phyloP scores from a whole-genome alignment of 2,888 invertebrate genomes.

The Tinea pellionella region DNA sequence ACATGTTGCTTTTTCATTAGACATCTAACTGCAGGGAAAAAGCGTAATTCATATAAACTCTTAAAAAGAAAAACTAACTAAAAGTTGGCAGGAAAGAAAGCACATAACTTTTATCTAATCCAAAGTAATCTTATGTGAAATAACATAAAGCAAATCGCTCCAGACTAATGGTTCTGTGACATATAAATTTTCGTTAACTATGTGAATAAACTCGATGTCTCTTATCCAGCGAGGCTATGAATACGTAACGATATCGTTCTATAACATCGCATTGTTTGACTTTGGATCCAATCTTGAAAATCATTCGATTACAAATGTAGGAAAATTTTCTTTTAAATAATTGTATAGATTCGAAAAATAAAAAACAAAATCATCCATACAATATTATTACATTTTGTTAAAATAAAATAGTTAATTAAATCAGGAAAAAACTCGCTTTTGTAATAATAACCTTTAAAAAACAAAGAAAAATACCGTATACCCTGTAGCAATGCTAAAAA shows the following conservation, averaged over 20 bases:
- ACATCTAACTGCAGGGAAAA: too few species aligned
- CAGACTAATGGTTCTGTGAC: background rate
- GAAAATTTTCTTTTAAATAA: background rate
- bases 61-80: background rate
- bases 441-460: background rate
- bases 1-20: too few species aligned
- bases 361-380: background rate
- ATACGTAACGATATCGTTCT: background rate
- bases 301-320: background rate
- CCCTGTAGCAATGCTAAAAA: background rate
- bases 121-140: background rate
- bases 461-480: background rate
- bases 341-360: background rate
- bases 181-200: slow-evolving; percentile 3
- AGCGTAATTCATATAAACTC: background rate
- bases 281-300: background rate
- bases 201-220: background rate
- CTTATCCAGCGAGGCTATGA: background rate
- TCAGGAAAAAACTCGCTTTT: background rate
- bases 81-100: background rate
- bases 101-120: background rate
- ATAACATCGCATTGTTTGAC: background rate
- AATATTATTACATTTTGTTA: background rate
- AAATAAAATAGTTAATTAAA: background rate
- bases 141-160: background rate